Evolutionary conservation across 2,888 invertebrate genomes (phyloP).

Genomic region (Machimus atricapillus): DNA sequence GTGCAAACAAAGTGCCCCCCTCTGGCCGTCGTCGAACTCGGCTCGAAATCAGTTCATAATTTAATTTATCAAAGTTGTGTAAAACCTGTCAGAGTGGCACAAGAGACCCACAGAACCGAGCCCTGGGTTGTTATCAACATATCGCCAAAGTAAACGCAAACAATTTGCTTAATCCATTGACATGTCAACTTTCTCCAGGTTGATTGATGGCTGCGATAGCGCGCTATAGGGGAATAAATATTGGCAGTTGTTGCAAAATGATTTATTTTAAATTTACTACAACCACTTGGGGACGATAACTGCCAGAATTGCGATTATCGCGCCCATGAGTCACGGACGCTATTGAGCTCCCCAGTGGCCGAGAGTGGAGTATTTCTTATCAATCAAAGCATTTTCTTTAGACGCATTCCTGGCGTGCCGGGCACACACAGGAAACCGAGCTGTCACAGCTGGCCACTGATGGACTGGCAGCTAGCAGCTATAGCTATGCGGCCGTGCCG

Average conservation of each 20-base stretch:
- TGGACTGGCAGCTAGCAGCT: neutral
- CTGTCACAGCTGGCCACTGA: constrained; percentile 16
- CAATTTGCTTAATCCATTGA: constrained; percentile 40
- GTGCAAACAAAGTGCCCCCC: neutral
- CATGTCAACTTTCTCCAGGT: constrained; percentile 28
- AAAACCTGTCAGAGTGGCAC: constrained; percentile 33
- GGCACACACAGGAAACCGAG: neutral
- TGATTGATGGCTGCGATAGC: constrained; percentile 37
- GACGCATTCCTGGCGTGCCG: neutral
- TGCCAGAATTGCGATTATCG: neutral
- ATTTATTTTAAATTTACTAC: neutral
- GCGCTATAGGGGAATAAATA: neutral
- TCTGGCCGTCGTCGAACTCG: neutral
- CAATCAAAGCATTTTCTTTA: constrained; percentile 29
- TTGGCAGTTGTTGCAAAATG: constrained; percentile 18
- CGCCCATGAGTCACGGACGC: neutral
- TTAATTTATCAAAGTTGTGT: constrained; percentile 23
- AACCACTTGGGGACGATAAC: neutral
- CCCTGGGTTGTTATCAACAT: constrained; percentile 17
- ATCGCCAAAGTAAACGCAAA: constrained; percentile 34
- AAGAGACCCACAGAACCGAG: neutral
- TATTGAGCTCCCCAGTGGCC: neutral
- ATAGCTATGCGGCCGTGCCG: neutral
- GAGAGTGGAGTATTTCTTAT: neutral
- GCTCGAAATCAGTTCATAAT: neutral